A percentile compares a stretch with the other conserved stretches of the same genome.
phyloP scores from a whole-genome alignment of 2,888 invertebrate species.

The Lithosia quadra region DNA sequence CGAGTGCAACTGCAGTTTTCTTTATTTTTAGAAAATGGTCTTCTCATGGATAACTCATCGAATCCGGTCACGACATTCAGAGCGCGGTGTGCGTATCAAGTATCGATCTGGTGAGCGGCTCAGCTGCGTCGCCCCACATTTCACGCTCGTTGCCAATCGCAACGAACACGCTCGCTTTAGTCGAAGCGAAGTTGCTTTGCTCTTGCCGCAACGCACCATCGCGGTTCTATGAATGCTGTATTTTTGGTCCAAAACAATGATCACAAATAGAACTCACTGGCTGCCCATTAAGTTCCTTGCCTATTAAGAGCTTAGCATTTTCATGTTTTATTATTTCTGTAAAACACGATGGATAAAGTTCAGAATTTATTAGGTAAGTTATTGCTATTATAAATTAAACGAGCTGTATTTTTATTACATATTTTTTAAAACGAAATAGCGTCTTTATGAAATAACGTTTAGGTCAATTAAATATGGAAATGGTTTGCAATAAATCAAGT shows the following conservation, averaged over 20 bases:
- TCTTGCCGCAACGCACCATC: conserved; percentile 50
- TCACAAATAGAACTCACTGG: conserved; percentile 53
- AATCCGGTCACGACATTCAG: conserved; percentile 77
- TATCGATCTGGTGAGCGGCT: conserved; percentile 81
- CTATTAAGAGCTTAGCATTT: conserved; percentile 55
- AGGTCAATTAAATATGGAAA: conserved; percentile 9
- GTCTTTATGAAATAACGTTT: conserved; percentile 13
- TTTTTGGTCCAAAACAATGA: conserved; percentile 63
- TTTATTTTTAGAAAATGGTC: conserved; percentile 59
- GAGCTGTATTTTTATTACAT: conserved; percentile 10
- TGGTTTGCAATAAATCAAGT: background rate
- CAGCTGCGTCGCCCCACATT: conserved; percentile 80
- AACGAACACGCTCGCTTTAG: conserved; percentile 64
- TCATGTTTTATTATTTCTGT: conserved; percentile 47
- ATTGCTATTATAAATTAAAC: conserved; percentile 22
- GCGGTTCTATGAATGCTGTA: conserved; percentile 48
- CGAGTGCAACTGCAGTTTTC: conserved; percentile 42
- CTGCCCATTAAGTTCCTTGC: conserved; percentile 52
- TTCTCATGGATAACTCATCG: conserved; percentile 63
- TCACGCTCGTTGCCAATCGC: conserved; percentile 74
- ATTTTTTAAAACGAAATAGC: conserved; percentile 2
- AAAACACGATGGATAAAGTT: conserved; percentile 35
- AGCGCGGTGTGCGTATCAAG: conserved; percentile 80
- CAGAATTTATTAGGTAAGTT: conserved; percentile 30
- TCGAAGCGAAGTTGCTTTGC: conserved; percentile 49